A percentile compares a stretch with the other conserved stretches of the same genome.
phyloP scores from a whole-genome alignment of 2,797 vertebrate genomes.

The Calcarius lapponicus region DNA sequence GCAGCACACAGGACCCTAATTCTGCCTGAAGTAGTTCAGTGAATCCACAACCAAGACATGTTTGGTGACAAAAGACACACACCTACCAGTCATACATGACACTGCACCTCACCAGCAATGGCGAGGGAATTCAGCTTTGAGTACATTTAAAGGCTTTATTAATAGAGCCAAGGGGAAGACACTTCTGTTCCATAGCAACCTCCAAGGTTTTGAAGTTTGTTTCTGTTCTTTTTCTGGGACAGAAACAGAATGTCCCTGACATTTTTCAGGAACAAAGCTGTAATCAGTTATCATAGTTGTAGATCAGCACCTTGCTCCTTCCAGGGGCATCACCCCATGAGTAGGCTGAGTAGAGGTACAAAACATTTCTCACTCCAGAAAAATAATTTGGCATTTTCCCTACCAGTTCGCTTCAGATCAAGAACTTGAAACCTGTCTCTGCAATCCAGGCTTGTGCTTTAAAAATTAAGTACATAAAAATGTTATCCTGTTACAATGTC shows the following conservation, averaged over 20 bases:
- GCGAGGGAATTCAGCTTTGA: neutral
- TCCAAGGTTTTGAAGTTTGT: conserved; percentile 17
- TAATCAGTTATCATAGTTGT: neutral
- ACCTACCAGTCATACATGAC: neutral
- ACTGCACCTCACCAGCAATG: neutral
- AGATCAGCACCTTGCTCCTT: neutral
- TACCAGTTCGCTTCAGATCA: neutral
- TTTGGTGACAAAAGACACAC: neutral
- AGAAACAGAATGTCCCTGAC: conserved; percentile 28
- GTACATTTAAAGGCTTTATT: neutral
- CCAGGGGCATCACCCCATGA: neutral
- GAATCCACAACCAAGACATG: neutral
- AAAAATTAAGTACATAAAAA: neutral
- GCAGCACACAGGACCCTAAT: neutral
- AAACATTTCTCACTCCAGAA: neutral
- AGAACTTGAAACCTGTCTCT: neutral
- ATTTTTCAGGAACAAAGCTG: conserved; percentile 21
- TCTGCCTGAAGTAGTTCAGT: neutral
- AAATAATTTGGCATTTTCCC: neutral
- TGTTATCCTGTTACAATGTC: neutral
- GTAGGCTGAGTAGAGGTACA: neutral
- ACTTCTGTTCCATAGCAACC: conserved; percentile 28
- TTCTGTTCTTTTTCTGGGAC: conserved; percentile 39
- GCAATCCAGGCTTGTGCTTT: neutral
- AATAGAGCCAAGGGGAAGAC: conserved; percentile 3